These are phyloP conservation scores for Eumeta japonica DNA, from an alignment of 1,140 invertebrate species.

Conservation along the genomic window DNA sequence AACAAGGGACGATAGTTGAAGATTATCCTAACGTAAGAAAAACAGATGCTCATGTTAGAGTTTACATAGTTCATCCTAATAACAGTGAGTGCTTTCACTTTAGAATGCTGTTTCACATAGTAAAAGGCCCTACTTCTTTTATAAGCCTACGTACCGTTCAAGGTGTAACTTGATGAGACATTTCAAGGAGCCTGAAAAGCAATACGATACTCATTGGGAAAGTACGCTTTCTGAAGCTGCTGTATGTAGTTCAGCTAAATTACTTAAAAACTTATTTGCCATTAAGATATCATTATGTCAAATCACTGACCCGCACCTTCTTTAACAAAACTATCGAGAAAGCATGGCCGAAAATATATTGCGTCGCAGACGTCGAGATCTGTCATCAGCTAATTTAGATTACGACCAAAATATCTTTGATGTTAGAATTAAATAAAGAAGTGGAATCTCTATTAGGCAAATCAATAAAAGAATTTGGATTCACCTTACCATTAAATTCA, in stretches of 20 bases:
- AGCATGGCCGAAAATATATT: slow-evolving; percentile 19
- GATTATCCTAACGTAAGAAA: slow-evolving; percentile 15
- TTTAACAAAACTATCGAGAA: slow-evolving; percentile 20
- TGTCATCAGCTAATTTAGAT: slow-evolving; percentile 14
- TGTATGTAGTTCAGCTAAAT: slow-evolving; percentile 7
- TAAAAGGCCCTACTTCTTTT: slow-evolving; percentile 42
- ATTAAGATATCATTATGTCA: slow-evolving; percentile 11
- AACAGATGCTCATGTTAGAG: slow-evolving; percentile 22
- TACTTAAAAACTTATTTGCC: slow-evolving; percentile 10
- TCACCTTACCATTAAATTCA: no score
- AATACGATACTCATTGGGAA: slow-evolving; percentile 24
- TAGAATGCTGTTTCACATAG: slow-evolving; percentile 34
- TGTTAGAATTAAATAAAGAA: slow-evolving; percentile 18
- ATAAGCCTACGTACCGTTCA: slow-evolving; percentile 29
- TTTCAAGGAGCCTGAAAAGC: slow-evolving; percentile 25
- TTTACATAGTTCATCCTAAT: slow-evolving; percentile 37
- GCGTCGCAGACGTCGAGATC: slow-evolving; percentile 15
- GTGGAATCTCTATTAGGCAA: slow-evolving; percentile 19
- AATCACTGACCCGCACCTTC: no score
- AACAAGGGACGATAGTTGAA: slow-evolving; percentile 26
- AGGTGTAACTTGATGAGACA: slow-evolving; percentile 18
- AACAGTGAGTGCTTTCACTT: slow-evolving; percentile 42
- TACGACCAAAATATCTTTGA: slow-evolving; percentile 21
- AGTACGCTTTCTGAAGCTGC: slow-evolving; percentile 2
- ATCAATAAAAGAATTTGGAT: slow-evolving; percentile 15